Evolutionary conservation across 2,888 invertebrate genomes (phyloP).

Genomic region (Tenthredo livida): DNA sequence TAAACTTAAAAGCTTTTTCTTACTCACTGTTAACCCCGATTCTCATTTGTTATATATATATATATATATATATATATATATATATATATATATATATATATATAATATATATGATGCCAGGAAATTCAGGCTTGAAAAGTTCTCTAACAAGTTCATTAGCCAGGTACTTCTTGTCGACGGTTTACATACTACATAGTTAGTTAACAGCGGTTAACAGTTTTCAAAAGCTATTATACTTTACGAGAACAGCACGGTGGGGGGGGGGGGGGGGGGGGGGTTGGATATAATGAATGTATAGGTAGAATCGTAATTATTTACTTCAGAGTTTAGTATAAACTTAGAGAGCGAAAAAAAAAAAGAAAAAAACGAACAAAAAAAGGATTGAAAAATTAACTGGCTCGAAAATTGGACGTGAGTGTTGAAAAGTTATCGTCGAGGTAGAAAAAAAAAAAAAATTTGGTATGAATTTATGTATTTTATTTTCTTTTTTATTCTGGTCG

Average conservation of each 20-base stretch:
- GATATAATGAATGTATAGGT: background rate
- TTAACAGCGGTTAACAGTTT: constrained; percentile 7
- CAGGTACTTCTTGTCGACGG: background rate
- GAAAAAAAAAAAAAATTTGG: no score
- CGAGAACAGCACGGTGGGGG: background rate
- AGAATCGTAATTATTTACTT: background rate
- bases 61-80: no score
- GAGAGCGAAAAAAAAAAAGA: background rate
- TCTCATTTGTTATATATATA: background rate
- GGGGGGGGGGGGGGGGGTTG: no score
- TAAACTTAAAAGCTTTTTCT: background rate
- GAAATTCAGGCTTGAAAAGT: background rate
- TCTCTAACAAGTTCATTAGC: background rate
- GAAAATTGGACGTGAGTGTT: no score
- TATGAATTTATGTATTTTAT: no score
- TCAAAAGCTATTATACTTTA: constrained; percentile 11
- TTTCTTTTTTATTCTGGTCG: no score
- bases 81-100: no score
- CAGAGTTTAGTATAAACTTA: background rate
- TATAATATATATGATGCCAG: no score
- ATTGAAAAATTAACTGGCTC: no score
- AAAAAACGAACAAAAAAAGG: background rate
- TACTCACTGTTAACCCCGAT: background rate
- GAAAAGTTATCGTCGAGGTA: no score
- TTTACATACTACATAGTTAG: background rate